phyloP scores from a whole-genome alignment of 2,888 invertebrate genomes.

The Hipparchia sbordonii region DNA sequence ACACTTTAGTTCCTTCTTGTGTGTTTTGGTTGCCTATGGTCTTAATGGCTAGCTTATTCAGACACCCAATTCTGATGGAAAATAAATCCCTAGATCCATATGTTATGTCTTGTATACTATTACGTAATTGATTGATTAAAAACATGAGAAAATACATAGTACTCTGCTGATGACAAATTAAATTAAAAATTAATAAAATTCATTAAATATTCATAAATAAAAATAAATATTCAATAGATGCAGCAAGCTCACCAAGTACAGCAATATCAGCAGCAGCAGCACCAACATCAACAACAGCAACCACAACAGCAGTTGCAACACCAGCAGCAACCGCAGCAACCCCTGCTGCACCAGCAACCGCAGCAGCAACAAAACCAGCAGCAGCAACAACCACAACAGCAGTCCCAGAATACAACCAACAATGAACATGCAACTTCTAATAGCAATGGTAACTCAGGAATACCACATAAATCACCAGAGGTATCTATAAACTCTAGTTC shows the following conservation, averaged over 20 bases:
- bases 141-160: too few relatives aligned
- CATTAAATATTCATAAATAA: too few relatives aligned
- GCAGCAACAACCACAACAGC: conserved; percentile 49
- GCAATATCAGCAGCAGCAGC: conserved; percentile 60
- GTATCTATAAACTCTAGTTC: conserved; percentile 51
- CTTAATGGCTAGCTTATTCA: too few relatives aligned
- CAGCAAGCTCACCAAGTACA: conserved; percentile 78
- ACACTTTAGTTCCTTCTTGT: too few relatives aligned
- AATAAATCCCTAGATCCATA: too few relatives aligned
- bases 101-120: too few relatives aligned
- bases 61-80: too few relatives aligned
- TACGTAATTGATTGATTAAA: too few relatives aligned
- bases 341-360: conserved; percentile 60
- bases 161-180: too few relatives aligned
- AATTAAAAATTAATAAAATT: too few relatives aligned
- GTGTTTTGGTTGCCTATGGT: too few relatives aligned
- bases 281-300: conserved; percentile 65
- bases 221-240: conserved; percentile 46
- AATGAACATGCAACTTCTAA: conserved; percentile 77
- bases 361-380: conserved; percentile 58
- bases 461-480: conserved; percentile 71
- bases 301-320: conserved; percentile 63
- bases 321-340: conserved; percentile 61
- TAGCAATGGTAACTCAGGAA: conserved; percentile 69
- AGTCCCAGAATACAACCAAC: conserved; percentile 61